Percentiles rank a stretch among this genome's conserved stretches.
These are phyloP conservation scores for Scaeva pyrastri DNA, from an alignment of 2,888 invertebrate genomes.

Conservation along the genomic window DNA sequence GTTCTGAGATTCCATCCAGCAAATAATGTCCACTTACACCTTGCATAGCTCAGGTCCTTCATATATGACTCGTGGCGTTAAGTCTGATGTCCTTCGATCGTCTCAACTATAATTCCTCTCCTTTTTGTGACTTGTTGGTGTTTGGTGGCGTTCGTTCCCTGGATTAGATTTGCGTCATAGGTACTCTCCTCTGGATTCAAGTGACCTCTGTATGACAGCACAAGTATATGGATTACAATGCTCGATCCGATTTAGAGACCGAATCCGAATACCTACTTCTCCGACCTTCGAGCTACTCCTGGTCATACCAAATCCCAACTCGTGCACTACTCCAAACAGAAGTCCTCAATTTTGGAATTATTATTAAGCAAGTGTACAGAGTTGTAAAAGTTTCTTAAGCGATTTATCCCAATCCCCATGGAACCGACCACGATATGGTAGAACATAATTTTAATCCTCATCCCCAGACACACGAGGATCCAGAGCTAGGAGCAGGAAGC, in stretches of 20 bases:
- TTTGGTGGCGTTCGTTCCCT: constrained; percentile 13
- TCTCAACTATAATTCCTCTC: not conserved
- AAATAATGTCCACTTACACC: constrained; percentile 13
- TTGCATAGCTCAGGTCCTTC: not conserved
- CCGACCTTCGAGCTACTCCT: not conserved
- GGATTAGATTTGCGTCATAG: constrained; percentile 4
- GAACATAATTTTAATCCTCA: constrained; percentile 41
- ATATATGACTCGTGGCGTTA: constrained; percentile 26
- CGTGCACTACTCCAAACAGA: not conserved
- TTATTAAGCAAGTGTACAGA: constrained; percentile 62
- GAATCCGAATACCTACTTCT: not conserved
- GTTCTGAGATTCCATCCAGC: constrained; percentile 50
- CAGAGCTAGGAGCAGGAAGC: not conserved
- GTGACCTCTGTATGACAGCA: constrained; percentile 39
- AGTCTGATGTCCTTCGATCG: constrained; percentile 3
- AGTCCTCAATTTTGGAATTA: constrained; percentile 60
- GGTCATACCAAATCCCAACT: not conserved
- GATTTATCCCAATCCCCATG: constrained; percentile 46
- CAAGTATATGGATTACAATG: constrained; percentile 46
- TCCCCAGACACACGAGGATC: not conserved
- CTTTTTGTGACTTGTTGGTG: not conserved
- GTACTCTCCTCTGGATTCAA: not conserved
- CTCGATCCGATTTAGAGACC: constrained; percentile 48
- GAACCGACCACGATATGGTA: constrained; percentile 20
- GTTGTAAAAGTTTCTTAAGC: constrained; percentile 60